Percentiles rank a stretch among this genome's conserved stretches.
phyloP scores from a whole-genome alignment of 2,888 invertebrate species.

The Epirrita christyi region DNA sequence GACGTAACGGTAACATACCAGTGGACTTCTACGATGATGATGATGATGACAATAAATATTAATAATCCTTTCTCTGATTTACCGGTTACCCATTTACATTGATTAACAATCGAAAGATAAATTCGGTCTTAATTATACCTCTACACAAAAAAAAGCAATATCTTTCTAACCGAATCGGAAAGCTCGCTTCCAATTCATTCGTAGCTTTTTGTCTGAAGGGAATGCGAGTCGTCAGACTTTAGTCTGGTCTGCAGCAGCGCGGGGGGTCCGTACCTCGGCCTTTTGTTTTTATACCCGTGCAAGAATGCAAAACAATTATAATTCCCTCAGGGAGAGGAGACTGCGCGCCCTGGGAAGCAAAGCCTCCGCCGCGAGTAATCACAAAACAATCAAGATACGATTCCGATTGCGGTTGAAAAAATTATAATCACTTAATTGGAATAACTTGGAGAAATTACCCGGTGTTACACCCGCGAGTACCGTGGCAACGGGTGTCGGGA shows the following conservation, averaged over 20 bases:
- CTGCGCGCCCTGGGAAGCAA: slow-evolving; percentile 69
- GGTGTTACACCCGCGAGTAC: slow-evolving; percentile 35
- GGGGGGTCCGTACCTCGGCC: slow-evolving; percentile 73
- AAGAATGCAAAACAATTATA: slow-evolving; percentile 85
- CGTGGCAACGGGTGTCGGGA: slow-evolving; percentile 42
- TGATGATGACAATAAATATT: too few species aligned
- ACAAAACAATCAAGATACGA: slow-evolving; percentile 65
- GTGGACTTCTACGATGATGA: too few species aligned
- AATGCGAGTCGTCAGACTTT: slow-evolving; percentile 82
- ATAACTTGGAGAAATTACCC: slow-evolving; percentile 49
- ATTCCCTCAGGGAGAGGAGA: slow-evolving; percentile 79
- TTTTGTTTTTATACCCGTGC: slow-evolving; percentile 83
- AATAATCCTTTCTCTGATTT: slow-evolving; percentile 12
- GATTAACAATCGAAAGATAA: slow-evolving; percentile 32
- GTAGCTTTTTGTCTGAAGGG: slow-evolving; percentile 78
- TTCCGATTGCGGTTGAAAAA: slow-evolving; percentile 72
- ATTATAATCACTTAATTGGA: slow-evolving; percentile 65
- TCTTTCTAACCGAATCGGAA: slow-evolving; percentile 48
- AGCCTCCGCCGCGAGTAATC: slow-evolving; percentile 61
- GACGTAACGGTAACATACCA: too few species aligned
- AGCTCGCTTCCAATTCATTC: slow-evolving; percentile 72
- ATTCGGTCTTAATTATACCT: slow-evolving; percentile 39
- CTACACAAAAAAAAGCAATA: slow-evolving; percentile 39
- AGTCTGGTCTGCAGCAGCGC: slow-evolving; percentile 75
- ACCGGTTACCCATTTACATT: slow-evolving; percentile 24